These are phyloP conservation scores for Junonia oenone DNA, from an alignment of 2,888 invertebrate species.

Conservation along the genomic window DNA sequence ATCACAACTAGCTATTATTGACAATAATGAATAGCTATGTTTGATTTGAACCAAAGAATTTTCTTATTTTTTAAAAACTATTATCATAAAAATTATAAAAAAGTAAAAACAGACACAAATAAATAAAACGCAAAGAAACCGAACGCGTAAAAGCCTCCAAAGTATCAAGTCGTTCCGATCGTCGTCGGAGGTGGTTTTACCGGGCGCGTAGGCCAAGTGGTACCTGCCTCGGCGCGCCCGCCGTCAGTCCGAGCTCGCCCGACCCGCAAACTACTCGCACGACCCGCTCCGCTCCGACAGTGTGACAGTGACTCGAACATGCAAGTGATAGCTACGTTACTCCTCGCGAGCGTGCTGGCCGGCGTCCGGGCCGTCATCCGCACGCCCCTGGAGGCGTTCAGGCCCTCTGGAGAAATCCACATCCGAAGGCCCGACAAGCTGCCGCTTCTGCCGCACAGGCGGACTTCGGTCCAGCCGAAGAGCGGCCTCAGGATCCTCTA, in stretches of 20 bases:
- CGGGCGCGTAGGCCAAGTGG: slow-evolving; percentile 73
- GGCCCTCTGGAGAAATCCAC: slow-evolving; percentile 66
- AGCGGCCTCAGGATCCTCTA: slow-evolving; percentile 83
- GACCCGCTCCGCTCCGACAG: slow-evolving; percentile 28
- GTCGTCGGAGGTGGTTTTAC: slow-evolving; percentile 67
- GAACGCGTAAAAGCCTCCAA: slow-evolving; percentile 37
- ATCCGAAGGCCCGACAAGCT: slow-evolving; percentile 71
- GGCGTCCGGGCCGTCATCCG: slow-evolving; percentile 65
- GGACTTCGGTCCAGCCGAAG: slow-evolving; percentile 69
- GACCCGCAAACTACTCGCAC: slow-evolving; percentile 56
- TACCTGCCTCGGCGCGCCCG: slow-evolving; percentile 67
- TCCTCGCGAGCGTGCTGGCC: slow-evolving; percentile 59
- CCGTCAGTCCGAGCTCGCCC: slow-evolving; percentile 62
- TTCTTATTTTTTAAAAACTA: too few relatives aligned
- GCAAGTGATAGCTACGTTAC: slow-evolving; percentile 63
- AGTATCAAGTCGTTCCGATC: slow-evolving; percentile 54
- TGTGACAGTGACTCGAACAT: slow-evolving; percentile 38
- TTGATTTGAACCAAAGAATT: too few relatives aligned
- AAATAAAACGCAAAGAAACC: not conserved
- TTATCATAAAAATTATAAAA: too few relatives aligned
- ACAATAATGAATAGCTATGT: too few relatives aligned
- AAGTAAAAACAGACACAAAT: too few relatives aligned
- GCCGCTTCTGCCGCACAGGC: slow-evolving; percentile 68
- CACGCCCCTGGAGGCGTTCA: slow-evolving; percentile 79
- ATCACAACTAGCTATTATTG: too few relatives aligned